Evolutionary conservation across 2,797 vertebrate species (phyloP).

Genomic region (Carapus acus): DNA sequence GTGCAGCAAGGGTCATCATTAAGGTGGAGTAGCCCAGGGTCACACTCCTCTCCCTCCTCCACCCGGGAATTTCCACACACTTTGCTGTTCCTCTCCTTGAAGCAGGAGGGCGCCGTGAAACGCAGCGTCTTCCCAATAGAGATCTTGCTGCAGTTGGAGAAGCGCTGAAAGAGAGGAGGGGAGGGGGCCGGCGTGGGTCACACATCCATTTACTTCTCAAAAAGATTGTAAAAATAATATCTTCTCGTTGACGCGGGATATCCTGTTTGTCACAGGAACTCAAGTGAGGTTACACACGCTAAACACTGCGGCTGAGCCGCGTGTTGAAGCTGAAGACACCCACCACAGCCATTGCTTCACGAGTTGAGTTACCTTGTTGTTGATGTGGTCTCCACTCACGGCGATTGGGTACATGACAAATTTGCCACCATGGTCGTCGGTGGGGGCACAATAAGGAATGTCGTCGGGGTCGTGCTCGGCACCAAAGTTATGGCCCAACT

Average conservation of each 20-base stretch:
- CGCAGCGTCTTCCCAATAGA: slow-evolving; percentile 86
- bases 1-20: slow-evolving; percentile 85
- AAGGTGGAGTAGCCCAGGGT: slow-evolving; percentile 87
- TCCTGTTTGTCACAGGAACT: not conserved
- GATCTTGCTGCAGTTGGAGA: slow-evolving; percentile 92
- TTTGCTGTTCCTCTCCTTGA: slow-evolving; percentile 89
- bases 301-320: too few species aligned
- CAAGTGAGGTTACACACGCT: too few species aligned
- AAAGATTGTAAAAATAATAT: too few species aligned
- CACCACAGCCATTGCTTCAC: too few species aligned
- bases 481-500: slow-evolving; percentile 96
- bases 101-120: slow-evolving; percentile 85
- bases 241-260: slow-evolving; percentile 6
- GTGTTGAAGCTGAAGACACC: too few species aligned
- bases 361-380: slow-evolving; percentile 99
- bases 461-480: slow-evolving; percentile 96
- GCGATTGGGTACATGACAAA: slow-evolving; percentile 98
- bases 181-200: not conserved
- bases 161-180: slow-evolving; percentile 70
- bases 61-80: slow-evolving; percentile 97
- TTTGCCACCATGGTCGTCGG: slow-evolving; percentile 90
- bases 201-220: slow-evolving; percentile 5
- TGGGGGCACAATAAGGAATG: slow-evolving; percentile 83
- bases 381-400: slow-evolving; percentile 92
- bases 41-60: slow-evolving; percentile 91